Conservation (phyloP, 2,888 invertebrate genomes). For the Pachycephus smyrnensis region DNA sequence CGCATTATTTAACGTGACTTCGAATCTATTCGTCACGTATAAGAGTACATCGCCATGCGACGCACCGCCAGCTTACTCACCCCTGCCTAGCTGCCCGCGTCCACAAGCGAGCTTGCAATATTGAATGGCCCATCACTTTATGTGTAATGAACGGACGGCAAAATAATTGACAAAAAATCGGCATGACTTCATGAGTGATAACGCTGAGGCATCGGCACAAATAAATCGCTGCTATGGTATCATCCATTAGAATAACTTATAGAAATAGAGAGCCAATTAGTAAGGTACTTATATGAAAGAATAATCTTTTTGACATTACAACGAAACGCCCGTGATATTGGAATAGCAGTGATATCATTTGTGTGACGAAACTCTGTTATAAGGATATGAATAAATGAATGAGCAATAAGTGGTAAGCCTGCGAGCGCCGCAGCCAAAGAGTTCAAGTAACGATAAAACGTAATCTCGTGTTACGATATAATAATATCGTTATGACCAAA, state of each 20-base stretch:
- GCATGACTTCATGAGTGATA: slow-evolving; percentile 57
- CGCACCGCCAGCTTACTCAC: slow-evolving; percentile 65
- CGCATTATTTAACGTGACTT: slow-evolving; percentile 15
- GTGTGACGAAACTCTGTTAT: background rate
- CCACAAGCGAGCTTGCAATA: slow-evolving; percentile 55
- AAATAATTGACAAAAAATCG: slow-evolving; percentile 60
- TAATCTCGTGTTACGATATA: slow-evolving; percentile 26
- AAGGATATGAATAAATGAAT: slow-evolving; percentile 51
- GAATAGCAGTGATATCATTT: background rate
- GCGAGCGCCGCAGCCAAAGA: slow-evolving; percentile 64
- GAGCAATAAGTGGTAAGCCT: slow-evolving; percentile 66
- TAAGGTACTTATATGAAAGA: background rate
- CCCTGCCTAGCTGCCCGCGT: slow-evolving; percentile 56
- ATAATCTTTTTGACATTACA: background rate
- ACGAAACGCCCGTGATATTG: background rate
- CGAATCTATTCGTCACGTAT: slow-evolving; percentile 7
- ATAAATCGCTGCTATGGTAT: slow-evolving; percentile 32
- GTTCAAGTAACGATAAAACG: slow-evolving; percentile 41
- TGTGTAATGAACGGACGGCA: slow-evolving; percentile 51
- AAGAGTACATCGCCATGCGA: slow-evolving; percentile 49
- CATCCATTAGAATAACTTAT: background rate
- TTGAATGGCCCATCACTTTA: slow-evolving; percentile 55
- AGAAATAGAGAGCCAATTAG: background rate
- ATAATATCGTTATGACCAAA: slow-evolving; percentile 15
- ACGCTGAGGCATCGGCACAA: slow-evolving; percentile 42